Evolutionary conservation across 2,113 vertebrate genomes (phyloP).

Genomic region (Lampris incognitus): DNA sequence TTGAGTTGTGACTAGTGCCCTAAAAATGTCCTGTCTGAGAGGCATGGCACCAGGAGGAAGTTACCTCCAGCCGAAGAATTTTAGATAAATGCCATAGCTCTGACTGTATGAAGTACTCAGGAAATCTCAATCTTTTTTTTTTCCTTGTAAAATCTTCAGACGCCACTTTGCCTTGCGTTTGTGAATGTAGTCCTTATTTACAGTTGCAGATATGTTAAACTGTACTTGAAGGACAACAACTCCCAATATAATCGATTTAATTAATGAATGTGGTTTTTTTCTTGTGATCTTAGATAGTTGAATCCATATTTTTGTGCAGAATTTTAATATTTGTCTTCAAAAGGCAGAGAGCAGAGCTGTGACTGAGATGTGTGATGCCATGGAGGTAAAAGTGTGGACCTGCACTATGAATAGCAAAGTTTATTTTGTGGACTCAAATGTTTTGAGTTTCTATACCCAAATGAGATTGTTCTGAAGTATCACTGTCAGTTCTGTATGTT

Average conservation of each 20-base stretch:
- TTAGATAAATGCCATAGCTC: conserved; percentile 65
- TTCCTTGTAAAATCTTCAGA: conserved; percentile 1
- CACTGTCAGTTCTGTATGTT: too few species aligned
- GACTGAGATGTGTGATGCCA: conserved; percentile 1
- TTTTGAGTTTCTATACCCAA: too few species aligned
- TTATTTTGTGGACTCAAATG: too few species aligned
- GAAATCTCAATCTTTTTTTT: conserved; percentile 40
- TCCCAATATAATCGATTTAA: neutral
- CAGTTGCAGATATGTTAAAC: conserved; percentile 14
- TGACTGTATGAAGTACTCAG: conserved; percentile 71
- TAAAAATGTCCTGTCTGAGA: conserved; percentile 72
- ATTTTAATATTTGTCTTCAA: too few species aligned
- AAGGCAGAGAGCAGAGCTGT: neutral
- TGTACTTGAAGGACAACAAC: neutral
- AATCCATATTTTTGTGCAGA: too few species aligned
- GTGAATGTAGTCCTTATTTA: conserved; percentile 45
- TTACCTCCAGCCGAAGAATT: conserved; percentile 53
- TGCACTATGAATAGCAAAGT: neutral
- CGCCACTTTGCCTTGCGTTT: conserved; percentile 30
- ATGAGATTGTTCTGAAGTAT: too few species aligned
- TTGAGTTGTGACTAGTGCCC: conserved; percentile 70
- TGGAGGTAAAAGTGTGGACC: conserved; percentile 11
- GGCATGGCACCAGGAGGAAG: conserved; percentile 63
- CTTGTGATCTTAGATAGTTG: neutral
- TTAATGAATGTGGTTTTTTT: neutral